Percentiles rank a stretch among this genome's conserved stretches.
Conservation (phyloP, 2,888 invertebrate species). For the Sinodicranocentrus sp. region DNA sequence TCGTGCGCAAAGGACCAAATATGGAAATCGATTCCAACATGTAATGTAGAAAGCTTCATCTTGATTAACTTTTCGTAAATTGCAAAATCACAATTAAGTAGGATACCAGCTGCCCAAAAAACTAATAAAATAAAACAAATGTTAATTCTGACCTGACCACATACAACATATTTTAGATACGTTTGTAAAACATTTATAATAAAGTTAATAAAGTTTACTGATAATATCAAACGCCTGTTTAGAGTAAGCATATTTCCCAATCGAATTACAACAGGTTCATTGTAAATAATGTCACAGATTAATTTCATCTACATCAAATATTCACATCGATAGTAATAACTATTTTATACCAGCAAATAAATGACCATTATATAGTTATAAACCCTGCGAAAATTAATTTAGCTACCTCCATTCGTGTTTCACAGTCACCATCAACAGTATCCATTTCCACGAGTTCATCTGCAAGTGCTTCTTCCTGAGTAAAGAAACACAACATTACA, state of each 20-base stretch:
- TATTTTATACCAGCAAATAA: not conserved
- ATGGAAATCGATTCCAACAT: too few species aligned
- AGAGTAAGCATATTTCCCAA: slow-evolving; percentile 40
- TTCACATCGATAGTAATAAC: not conserved
- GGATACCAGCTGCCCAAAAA: slow-evolving; percentile 34
- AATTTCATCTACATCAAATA: slow-evolving; percentile 46
- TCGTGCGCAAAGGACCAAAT: too few species aligned
- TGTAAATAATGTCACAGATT: slow-evolving; percentile 41
- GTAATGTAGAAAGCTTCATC: too few species aligned
- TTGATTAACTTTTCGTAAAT: slow-evolving; percentile 20
- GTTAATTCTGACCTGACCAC: not conserved
- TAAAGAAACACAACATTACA: too few species aligned
- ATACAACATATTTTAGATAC: not conserved
- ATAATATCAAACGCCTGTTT: slow-evolving; percentile 29
- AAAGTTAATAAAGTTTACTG: slow-evolving; percentile 1
- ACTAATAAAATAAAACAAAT: slow-evolving; percentile 24
- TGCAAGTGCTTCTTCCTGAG: slow-evolving; percentile 42
- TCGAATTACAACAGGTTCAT: slow-evolving; percentile 36
- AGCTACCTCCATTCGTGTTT: slow-evolving; percentile 29
- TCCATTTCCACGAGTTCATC: slow-evolving; percentile 44
- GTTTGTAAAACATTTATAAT: not conserved
- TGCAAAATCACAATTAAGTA: slow-evolving; percentile 53
- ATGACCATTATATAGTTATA: not conserved
- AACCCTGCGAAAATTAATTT: not conserved
- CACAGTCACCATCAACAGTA: slow-evolving; percentile 24